Evolutionary conservation across 2,888 invertebrate genomes (phyloP).

Genomic region (Lasioglossum villosulum): DNA sequence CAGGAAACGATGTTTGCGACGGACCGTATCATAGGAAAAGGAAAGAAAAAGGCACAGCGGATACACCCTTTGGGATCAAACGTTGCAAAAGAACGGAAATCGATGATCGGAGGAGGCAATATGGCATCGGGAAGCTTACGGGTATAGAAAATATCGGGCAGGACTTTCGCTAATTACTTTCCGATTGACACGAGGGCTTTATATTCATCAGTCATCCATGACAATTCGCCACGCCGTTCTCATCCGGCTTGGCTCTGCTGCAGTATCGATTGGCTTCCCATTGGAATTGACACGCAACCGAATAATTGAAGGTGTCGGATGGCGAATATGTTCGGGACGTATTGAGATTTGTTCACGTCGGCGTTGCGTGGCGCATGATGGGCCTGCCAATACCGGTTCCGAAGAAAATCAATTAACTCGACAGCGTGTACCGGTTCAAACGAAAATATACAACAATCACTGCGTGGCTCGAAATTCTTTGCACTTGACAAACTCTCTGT

Average conservation of each 20-base stretch:
- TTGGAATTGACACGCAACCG: constrained; percentile 47
- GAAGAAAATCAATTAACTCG: background rate
- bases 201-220: constrained; percentile 46
- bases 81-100: background rate
- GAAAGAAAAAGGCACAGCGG: background rate
- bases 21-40: background rate
- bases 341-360: constrained; percentile 7
- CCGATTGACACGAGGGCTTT: constrained; percentile 21
- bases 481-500: background rate
- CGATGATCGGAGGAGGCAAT: background rate
- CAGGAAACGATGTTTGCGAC: background rate
- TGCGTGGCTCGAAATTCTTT: background rate
- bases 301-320: constrained; percentile 52
- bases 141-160: background rate
- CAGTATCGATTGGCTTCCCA: constrained; percentile 47
- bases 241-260: constrained; percentile 2
- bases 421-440: background rate
- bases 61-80: background rate
- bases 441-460: background rate
- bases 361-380: background rate
- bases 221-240: constrained; percentile 28
- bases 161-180: constrained; percentile 26
- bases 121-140: background rate
- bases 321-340: background rate
- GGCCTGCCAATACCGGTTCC: background rate